Evolutionary conservation across 2,113 vertebrate genomes (phyloP), one percentile per base, ranked within the genome.

Genomic region (Patagioenas fasciata): DNA sequence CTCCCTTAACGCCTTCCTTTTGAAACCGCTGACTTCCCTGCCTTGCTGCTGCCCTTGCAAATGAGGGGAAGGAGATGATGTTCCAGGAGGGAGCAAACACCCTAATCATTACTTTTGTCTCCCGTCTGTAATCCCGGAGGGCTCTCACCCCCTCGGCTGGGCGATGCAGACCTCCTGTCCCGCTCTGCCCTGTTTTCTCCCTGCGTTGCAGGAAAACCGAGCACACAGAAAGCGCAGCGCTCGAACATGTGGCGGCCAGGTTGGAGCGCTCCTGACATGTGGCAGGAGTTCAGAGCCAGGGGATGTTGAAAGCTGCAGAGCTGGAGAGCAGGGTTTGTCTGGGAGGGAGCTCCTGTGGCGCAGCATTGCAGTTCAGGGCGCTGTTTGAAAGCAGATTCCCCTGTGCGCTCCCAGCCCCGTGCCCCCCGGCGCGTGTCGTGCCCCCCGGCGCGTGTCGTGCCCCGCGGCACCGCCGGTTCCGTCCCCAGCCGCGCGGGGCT

Each of bases 211-310:
- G 65, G 71, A 82, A 81, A 88, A 57, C 93, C 64, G 80, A 71
- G 88, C 80, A 89, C 38, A 14, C 40, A 40, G 89, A 94, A 94
- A 97, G 79, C 24, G 25, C 94, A 96, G 96, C 88, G 61, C 64
- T 83, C 75, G 88, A 90, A 97, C 96, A 97, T 96, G 97, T 97
- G 97, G 97, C 84, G 94, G 96, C 97, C 97, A 98, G 97, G 97
- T 91, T 98, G 91, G 91, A 97, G 96, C 40, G 67, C 80, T 96
- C 81, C 78, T 80, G 87, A 88, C 88, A 95, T 82, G 96, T 97
- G 96, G 96, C 94, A 80, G 87, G 86, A 95, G 91, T 66, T 86
- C 74, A 79, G 40, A 87, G 97, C 96, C 97, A 97, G 96, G 96
- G 19, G 91, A 74, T 87, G 88, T 95, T 98, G 97, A 97, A 97